These are phyloP conservation scores for Crypturellus tataupa DNA, from an alignment of 2,797 vertebrate genomes.

Conservation along the genomic window DNA sequence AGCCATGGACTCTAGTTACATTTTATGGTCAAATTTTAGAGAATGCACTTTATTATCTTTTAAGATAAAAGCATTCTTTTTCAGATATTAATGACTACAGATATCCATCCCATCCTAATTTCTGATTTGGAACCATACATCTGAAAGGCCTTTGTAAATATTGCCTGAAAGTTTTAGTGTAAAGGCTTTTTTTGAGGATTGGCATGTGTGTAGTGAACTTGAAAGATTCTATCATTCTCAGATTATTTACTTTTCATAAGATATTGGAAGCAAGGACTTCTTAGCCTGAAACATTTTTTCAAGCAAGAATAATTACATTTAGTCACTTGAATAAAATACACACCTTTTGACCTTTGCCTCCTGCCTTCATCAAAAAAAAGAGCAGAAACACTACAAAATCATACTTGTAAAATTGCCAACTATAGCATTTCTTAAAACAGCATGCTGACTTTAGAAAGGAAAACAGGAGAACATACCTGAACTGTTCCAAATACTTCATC, in stretches of 20 bases:
- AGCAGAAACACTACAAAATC: not conserved
- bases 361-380: not conserved
- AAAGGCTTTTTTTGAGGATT: not conserved
- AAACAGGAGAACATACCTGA: constrained; percentile 83
- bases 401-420: not conserved
- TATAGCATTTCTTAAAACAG: not conserved
- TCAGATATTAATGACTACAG: not conserved
- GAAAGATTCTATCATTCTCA: not conserved
- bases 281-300: not conserved
- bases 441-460: constrained; percentile 14
- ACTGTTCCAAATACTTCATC: constrained; percentile 94
- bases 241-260: not conserved
- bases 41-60: not conserved
- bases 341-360: not conserved
- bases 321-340: not conserved
- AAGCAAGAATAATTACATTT: not conserved
- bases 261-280: not conserved
- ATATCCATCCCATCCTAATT: not conserved
- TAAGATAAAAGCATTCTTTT: not conserved
- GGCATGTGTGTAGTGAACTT: not conserved
- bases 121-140: not conserved
- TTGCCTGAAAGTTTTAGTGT: not conserved
- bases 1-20: not conserved
- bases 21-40: not conserved
- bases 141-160: not conserved